Evolutionary conservation across 2,797 vertebrate genomes (phyloP).

Genomic region (Sebastes variabilis): DNA sequence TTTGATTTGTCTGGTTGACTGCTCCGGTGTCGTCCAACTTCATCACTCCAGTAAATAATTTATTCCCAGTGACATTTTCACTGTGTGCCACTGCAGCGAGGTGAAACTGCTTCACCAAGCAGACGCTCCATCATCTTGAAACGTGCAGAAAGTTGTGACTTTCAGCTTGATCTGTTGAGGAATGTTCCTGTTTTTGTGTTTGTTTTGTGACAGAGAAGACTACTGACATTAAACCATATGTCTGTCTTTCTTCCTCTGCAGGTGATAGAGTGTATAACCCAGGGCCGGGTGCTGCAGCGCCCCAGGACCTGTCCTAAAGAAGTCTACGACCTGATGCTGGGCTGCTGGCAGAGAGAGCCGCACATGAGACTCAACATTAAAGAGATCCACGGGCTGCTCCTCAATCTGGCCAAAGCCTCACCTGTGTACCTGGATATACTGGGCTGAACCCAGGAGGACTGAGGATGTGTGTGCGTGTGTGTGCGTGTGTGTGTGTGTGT

Average conservation of each 20-base stretch:
- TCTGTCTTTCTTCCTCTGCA: conserved; percentile 53
- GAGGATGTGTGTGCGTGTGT: conserved; percentile 28
- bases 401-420: conserved; percentile 97
- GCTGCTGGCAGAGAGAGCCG: conserved; percentile 98
- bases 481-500: conserved; percentile 16
- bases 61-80: conserved; percentile 53
- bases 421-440: conserved; percentile 99
- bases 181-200: background rate
- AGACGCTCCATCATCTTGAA: conserved; percentile 28
- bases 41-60: conserved; percentile 37
- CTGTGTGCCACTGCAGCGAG: conserved; percentile 1
- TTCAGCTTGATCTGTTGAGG: background rate
- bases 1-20: conserved; percentile 8
- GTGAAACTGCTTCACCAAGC: conserved; percentile 11
- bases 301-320: conserved; percentile 97
- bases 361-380: conserved; percentile 99
- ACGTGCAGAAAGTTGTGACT: background rate
- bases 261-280: conserved; percentile 99
- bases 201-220: background rate
- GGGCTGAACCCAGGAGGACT: conserved; percentile 81
- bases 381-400: conserved; percentile 94
- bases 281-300: conserved; percentile 96
- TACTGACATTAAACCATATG: background rate
- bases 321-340: conserved; percentile 98
- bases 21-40: conserved; percentile 16